Conservation (phyloP, 2,113 vertebrate species). For the Acinonyx jubatus region DNA sequence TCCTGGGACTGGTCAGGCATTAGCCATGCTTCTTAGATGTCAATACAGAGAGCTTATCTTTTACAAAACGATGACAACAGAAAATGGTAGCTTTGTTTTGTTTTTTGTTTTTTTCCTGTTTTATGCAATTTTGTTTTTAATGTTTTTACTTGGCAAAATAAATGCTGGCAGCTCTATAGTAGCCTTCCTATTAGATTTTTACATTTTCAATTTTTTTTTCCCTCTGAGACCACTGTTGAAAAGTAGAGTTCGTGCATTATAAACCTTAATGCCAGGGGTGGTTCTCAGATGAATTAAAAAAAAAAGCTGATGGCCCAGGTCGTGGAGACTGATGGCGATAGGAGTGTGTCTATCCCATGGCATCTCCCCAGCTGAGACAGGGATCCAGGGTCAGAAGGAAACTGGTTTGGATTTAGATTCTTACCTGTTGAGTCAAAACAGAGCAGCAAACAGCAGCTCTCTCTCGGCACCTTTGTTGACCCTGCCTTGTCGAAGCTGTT, state of each 20-base stretch:
- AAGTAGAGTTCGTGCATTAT: neutral
- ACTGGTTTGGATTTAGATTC: neutral
- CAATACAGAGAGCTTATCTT: neutral
- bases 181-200: neutral
- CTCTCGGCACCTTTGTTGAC: neutral
- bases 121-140: neutral
- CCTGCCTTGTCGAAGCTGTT: neutral
- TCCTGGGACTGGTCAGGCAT: neutral
- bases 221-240: neutral
- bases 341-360: fast-evolving
- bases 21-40: neutral
- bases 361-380: neutral
- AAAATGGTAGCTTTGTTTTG: neutral
- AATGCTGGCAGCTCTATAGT: neutral
- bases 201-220: neutral
- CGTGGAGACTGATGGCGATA: fast-evolving
- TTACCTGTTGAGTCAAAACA: neutral
- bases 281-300: no score
- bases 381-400: neutral
- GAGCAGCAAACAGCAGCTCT: fast-evolving
- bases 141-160: neutral
- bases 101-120: neutral
- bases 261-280: neutral
- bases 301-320: neutral
- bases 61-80: neutral